Evolutionary conservation across 1,140 invertebrate species (phyloP), one percentile per base, ranked within the genome.

Genomic region (Drosophila obscura): DNA sequence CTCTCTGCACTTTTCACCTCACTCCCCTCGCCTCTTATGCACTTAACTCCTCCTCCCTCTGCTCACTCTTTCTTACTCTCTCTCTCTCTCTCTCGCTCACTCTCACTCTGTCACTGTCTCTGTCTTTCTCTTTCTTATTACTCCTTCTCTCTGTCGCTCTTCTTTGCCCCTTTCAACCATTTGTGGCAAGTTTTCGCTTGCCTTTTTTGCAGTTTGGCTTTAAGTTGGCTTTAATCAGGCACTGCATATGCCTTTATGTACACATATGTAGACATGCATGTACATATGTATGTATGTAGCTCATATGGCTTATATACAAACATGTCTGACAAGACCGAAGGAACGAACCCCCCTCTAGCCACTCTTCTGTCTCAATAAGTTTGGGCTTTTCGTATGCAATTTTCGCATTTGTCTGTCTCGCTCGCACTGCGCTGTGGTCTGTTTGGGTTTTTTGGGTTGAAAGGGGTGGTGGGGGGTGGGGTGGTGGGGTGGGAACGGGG

Each of bases 381-480:
- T 80, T 85, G 64, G 67, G 73, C 56, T 63, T 75, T 85, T 85
- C 77, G 77, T 85, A 80, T 85, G 81, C 73, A 84, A 85, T 85
- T 84, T 84, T 85, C 77, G 63, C 77, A 87, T 81, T 87, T 77
- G 59, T 73, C 81, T 57, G 28, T 59, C 45, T 66, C 28, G 35
- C 41, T 50, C 28, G 43, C 41, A 8, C 62, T n/a, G n/a, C 1
- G 49, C 22, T 6, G 5, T 41, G 16, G 19, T 28, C 19, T 31
- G 22, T 6, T 39, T 16, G 31, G 48, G 31, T 11, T n/a, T 15
- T 16, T 22, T 31, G 35, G 2, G 24, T 15, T 4, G n/a, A 53
- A 31, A 16, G 8, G 8, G 24, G 46, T 19, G 22, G 3, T 19
- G 58, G 41, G 48, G 19, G 19, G 5, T 39, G 46, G 48, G 39